Evolutionary conservation across 2,888 invertebrate species (phyloP), one percentile per base, ranked within the genome.

Genomic region (Toxonevra muliebris): DNA sequence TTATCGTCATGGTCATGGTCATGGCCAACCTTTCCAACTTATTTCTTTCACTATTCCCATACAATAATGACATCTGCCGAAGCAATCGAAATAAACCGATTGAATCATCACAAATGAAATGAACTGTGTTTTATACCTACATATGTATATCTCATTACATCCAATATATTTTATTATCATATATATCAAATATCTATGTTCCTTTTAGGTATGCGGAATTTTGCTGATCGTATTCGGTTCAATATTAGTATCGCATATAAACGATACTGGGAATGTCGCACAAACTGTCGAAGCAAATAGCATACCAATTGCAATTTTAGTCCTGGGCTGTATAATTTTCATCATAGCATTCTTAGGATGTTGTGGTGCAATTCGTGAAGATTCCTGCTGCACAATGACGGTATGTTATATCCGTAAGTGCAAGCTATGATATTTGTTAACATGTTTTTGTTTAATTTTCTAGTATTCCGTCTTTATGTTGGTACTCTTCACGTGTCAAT

Each of bases 301-400:
- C 50, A 89, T 91, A 0, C 89, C 92, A 1, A 88, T 91, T 80
- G 81, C 88, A 57, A 88, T 92, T 74, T 90, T 93, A 73, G 85
- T 91, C 54, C 84, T 93, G 72, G 93, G 93, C 13, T 87, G 88
- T 40, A 78, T 92, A 30, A 90, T 93, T 77, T 93, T 95, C 81
- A 80, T 94, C 75, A 91, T 95, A 72, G 91, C 94, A 0, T 95
- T 95, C 87, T 91, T 95, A 81, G 96, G 95, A 70, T 96, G 96
- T 86, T 95, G 95, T 80, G 95, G 96, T 43, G 95, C 96, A 12
- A 90, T 93, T 74, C 89, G 92, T 73, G 95, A 96, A 85, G 93
- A 92, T 81, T 90, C 93, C 80, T 94, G 94, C 86, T 93, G 94
- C 89, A 89, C 93, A 61, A 88, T 93, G 82, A 92, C 92, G 79